Conservation (phyloP, 2,888 invertebrate species). For the Tachina lurida region DNA sequence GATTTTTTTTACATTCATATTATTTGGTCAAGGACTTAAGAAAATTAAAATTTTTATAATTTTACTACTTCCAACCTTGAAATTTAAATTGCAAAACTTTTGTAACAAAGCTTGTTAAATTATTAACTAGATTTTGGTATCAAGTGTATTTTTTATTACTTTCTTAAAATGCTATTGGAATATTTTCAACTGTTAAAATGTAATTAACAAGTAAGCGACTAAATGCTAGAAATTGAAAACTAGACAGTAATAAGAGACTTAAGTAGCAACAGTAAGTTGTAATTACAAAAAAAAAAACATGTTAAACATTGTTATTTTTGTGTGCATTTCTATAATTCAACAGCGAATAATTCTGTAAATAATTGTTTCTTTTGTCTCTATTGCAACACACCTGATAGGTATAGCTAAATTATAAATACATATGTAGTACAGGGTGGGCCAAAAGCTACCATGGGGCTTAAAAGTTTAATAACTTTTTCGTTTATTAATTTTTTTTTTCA, state of each 20-base stretch:
- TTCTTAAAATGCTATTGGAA: background rate
- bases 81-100: too few relatives aligned
- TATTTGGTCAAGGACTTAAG: too few relatives aligned
- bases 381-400: constrained; percentile 26
- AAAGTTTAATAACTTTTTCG: too few relatives aligned
- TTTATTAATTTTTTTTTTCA: too few relatives aligned
- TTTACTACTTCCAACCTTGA: too few relatives aligned
- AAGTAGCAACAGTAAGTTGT: background rate
- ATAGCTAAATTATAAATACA: constrained; percentile 47
- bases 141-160: background rate
- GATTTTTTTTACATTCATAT: too few relatives aligned
- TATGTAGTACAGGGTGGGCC: too few relatives aligned
- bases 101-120: too few relatives aligned
- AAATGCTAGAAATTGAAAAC: constrained; percentile 24
- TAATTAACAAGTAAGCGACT: background rate
- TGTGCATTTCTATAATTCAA: constrained; percentile 12
- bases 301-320: background rate
- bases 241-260: constrained; percentile 6
- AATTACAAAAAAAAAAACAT: background rate
- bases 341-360: constrained; percentile 19
- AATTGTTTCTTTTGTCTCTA: constrained; percentile 24
- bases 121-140: background rate
- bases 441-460: too few relatives aligned
- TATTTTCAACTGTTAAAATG: background rate
- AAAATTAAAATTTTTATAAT: too few relatives aligned